Evolutionary conservation across 2,113 vertebrate species (phyloP), one percentile per base, ranked within the genome.

Genomic region (Nettapus auritus): DNA sequence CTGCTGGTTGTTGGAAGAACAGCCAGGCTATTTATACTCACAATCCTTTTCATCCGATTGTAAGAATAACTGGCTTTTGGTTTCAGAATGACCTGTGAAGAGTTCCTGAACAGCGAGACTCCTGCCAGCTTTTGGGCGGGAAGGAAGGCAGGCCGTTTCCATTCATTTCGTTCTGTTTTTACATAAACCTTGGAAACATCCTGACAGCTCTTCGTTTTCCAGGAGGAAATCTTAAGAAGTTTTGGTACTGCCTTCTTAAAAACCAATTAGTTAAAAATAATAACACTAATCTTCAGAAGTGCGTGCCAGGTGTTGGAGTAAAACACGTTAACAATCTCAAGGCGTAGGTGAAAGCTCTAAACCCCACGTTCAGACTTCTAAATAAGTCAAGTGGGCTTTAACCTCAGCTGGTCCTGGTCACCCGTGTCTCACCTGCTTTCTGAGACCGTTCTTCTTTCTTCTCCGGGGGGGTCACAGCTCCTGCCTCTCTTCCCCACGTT

Each of bases 1-100:
- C 90, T 96, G 67, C 84, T 52, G 89, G 68, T 44, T 89, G 77
- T 77, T 7, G 33, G 93, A 79, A 87, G 85, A 87, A 38, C 78
- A 55, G 8, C 46, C 80, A 3, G 48, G 86, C 68, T 86, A 7
- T 95, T 91, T 66, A 60, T 88, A 48, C 63, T 76, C 50, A 2
- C n/a, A 2, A 6, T 52, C 33, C 7, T 53, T 33, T 68, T 26
- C 1, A 0, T 66, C 75, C n/a, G 4, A 3, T 60, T 57, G 44
- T 59, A 52, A 36, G 77, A 82, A 38, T 1, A 73, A 70, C 42
- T 62, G 82, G 60, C n/a, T 89, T 86, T 63, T 70, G 69, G 12
- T 31, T 86, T 74, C 46, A 70, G 73, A 50, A 2, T 66, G 71
- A 36, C 79, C 71, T 73, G 57, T 11, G 26, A 55, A 46, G 76